These are phyloP conservation scores for Reticulitermes lucifugus DNA, from an alignment of 2,888 invertebrate genomes.

Conservation along the genomic window DNA sequence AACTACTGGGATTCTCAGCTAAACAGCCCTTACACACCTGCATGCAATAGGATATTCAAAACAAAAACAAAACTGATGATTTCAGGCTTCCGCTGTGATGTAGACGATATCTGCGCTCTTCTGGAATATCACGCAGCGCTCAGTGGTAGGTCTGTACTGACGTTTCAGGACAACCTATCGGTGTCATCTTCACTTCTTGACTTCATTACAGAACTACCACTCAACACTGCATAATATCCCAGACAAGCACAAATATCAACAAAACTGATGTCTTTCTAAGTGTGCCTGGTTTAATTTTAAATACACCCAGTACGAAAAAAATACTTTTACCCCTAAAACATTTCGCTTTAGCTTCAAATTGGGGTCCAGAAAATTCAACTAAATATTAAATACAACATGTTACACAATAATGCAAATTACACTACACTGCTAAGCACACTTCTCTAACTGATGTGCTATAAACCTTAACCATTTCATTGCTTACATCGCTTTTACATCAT, in stretches of 20 bases:
- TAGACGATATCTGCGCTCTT: no score
- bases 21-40: no score
- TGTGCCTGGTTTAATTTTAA: neutral
- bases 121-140: no score
- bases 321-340: neutral
- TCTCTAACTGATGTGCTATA: neutral
- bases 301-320: neutral
- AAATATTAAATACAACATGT: neutral
- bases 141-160: no score
- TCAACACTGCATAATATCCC: no score
- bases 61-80: neutral
- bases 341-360: neutral
- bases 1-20: no score
- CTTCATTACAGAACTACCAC: no score
- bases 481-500: no score
- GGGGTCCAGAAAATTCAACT: no score
- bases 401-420: neutral
- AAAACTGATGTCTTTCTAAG: neutral
- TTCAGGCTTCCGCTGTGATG: no score
- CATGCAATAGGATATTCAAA: neutral
- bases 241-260: neutral
- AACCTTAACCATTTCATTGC: neutral
- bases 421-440: neutral
- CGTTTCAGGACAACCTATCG: no score
- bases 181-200: no score